Conservation (phyloP, 2,113 vertebrate species). For the Glaucidium brasilianum region DNA sequence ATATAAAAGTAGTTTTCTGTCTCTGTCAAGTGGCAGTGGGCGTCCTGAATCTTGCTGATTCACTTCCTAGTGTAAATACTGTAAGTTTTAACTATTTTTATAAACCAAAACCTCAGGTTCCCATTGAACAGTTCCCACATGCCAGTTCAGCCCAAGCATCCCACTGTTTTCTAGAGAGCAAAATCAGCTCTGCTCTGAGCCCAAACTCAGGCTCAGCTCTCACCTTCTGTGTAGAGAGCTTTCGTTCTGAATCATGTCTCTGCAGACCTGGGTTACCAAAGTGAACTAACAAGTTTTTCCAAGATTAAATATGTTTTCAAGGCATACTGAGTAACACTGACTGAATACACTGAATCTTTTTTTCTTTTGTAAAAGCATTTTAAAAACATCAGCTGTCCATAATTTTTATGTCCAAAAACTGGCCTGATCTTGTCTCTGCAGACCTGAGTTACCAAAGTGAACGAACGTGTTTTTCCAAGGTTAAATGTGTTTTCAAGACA, state of each 20-base stretch:
- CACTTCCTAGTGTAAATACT: neutral
- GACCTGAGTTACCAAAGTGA: neutral
- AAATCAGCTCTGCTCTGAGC: neutral
- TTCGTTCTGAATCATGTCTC: fast-evolving
- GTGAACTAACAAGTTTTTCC: neutral
- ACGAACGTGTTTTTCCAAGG: neutral
- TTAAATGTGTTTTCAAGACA: neutral
- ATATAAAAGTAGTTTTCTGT: neutral
- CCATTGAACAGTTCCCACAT: neutral
- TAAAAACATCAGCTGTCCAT: neutral
- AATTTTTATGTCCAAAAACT: neutral
- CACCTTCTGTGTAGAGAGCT: neutral
- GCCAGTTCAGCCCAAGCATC: neutral
- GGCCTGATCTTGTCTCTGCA: neutral
- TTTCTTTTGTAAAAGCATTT: neutral
- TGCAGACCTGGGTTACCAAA: neutral
- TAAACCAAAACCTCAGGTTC: neutral
- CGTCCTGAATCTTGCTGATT: neutral
- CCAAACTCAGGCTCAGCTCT: neutral
- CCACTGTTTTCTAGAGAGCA: neutral
- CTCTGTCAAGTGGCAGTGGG: neutral
- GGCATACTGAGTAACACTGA: neutral
- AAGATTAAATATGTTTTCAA: neutral
- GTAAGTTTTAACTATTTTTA: neutral
- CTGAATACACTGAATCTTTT: too few relatives aligned